Evolutionary conservation across 2,797 vertebrate species (phyloP), one percentile per base, ranked within the genome.

Genomic region (Sebastes variabilis): DNA sequence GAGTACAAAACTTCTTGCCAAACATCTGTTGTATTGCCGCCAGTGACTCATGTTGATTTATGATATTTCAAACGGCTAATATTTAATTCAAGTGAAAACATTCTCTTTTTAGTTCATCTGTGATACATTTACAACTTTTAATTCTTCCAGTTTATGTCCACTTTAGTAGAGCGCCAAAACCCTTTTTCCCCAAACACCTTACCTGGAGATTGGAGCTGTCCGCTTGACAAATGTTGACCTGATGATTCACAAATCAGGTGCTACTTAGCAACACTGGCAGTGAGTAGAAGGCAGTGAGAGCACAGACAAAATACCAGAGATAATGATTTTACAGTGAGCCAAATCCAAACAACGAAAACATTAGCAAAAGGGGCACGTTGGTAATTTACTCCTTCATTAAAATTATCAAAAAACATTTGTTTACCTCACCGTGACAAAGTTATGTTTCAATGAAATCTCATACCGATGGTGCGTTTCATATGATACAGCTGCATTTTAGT

Each of bases 131-230:
- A 58, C 36, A 75, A 65, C 56, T 67, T 80, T 87, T 66, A 81
- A 61, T 80, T 78, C 71, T 59, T 72, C 60, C 66, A 68, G 25
- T 77, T 80, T 49, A 59, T 42, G 69, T 79, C 72, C 65, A 66
- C 16, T 78, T n/a, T 32, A 22, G 7, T 9, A 11, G 24, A 79
- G 38, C 5, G 3, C 32, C 22, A 72, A 66, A 69, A 69, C 42
- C 49, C 13, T n/a, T 22, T 9, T 9, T 34, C 60, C 25, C 27
- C 25, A 69, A 80, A 68, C 29, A 36, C 30, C 25, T 32, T 25
- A 20, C 11, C 62, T 73, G 22, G 29, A 84, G 27, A 79, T 52
- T 52, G 52, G 29, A 76, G 75, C 16, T 3, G 30, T 22, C 46
- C 10, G 24, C 58, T 77, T 72, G 27, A 83, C 14, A 59, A 59